These are phyloP conservation scores for Drosophila micromelanica DNA, from an alignment of 1,140 invertebrate genomes.

Conservation along the genomic window DNA sequence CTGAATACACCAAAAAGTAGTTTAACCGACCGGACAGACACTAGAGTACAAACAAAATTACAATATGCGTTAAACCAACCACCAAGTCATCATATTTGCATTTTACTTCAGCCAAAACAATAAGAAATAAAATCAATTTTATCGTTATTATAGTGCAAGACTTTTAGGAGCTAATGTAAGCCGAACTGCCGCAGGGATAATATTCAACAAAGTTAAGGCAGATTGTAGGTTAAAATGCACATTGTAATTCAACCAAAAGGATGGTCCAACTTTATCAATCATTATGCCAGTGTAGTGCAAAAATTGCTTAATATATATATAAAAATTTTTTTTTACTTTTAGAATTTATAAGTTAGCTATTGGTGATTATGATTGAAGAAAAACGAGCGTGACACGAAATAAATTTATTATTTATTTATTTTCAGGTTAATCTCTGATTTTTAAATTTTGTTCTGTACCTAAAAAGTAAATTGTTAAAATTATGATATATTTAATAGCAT, in stretches of 20 bases:
- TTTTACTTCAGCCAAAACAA: constrained; percentile 35
- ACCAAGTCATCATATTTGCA: constrained; percentile 12
- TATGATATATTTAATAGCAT: background rate
- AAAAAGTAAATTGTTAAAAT: no score
- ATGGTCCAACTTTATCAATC: constrained; percentile 40
- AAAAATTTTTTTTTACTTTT: constrained; percentile 18
- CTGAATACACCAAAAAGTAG: no score
- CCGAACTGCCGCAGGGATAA: constrained; percentile 32
- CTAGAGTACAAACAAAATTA: no score
- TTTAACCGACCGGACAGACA: no score
- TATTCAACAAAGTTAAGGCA: constrained; percentile 43
- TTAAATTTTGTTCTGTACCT: no score
- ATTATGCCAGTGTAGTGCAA: constrained; percentile 57
- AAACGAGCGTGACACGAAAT: background rate
- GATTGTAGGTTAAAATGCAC: background rate
- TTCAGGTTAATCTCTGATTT: no score
- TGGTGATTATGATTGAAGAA: constrained; percentile 1
- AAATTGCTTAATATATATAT: constrained; percentile 16
- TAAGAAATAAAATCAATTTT: constrained; percentile 40
- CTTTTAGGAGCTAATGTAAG: constrained; percentile 48
- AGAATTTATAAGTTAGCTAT: constrained; percentile 34
- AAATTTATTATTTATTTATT: no score
- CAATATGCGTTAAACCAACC: no score
- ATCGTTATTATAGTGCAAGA: constrained; percentile 46
- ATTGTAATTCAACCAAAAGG: constrained; percentile 12